phyloP scores from a whole-genome alignment of 2,797 vertebrate species.

The Aphelocoma californica region DNA sequence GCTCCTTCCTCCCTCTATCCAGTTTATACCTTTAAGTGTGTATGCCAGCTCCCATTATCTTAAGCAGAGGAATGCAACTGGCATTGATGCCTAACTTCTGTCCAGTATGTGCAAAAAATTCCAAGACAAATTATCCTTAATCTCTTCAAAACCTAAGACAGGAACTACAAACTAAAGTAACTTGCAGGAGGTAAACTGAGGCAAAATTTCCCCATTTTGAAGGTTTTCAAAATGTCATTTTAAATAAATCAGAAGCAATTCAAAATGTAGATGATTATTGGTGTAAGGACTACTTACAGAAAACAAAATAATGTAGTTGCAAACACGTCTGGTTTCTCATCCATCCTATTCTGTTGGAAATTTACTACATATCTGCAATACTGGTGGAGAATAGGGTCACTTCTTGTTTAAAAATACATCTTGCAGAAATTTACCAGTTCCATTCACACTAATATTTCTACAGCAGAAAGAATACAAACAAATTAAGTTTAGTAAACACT shows the following conservation, averaged over 20 bases:
- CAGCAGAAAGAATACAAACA: not conserved
- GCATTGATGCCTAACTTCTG: not conserved
- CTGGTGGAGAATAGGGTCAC: not conserved
- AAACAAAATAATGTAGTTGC: not conserved
- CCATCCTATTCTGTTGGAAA: not conserved
- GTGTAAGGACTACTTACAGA: not conserved
- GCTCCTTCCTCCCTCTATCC: not conserved
- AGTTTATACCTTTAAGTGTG: accelerated
- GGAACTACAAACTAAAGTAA: not conserved
- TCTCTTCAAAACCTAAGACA: not conserved
- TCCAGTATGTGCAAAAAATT: not conserved
- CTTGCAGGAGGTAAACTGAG: not conserved
- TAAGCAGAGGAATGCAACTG: not conserved
- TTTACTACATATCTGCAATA: not conserved
- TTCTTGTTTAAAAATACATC: not conserved
- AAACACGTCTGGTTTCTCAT: not conserved
- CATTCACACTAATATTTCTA: not conserved
- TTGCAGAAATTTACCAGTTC: not conserved
- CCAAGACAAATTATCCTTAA: not conserved
- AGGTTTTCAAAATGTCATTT: not conserved
- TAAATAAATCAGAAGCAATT: not conserved
- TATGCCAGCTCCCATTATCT: not conserved
- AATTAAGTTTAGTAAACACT: not conserved
- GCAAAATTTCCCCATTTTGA: not conserved
- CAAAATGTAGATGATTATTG: not conserved